These are phyloP conservation scores for Ptyas mucosa DNA, from an alignment of 2,113 vertebrate genomes.

Conservation along the genomic window DNA sequence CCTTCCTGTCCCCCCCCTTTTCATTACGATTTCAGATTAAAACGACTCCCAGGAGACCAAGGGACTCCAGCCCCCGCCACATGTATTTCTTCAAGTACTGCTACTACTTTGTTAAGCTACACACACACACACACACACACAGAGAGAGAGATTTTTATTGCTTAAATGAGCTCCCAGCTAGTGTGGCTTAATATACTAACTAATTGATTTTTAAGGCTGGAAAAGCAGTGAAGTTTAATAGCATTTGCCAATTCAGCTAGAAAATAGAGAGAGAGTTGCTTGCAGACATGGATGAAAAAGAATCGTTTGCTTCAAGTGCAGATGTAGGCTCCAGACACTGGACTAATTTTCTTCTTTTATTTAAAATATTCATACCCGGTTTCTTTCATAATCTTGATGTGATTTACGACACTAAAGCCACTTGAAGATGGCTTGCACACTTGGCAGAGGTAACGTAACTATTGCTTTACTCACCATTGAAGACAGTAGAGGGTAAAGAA, in stretches of 20 bases:
- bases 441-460: not conserved
- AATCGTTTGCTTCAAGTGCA: not conserved
- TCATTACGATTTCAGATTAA: slow-evolving; percentile 1
- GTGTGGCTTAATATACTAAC: slow-evolving; percentile 70
- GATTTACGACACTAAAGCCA: not conserved
- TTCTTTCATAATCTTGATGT: not conserved
- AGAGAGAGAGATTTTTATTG: slow-evolving; percentile 71
- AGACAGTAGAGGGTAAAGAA: not conserved
- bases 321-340: not conserved
- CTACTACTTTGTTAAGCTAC: slow-evolving; percentile 55
- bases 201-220: slow-evolving; percentile 78
- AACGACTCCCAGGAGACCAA: slow-evolving; percentile 1
- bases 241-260: slow-evolving; percentile 73
- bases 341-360: not conserved
- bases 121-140: slow-evolving; percentile 31
- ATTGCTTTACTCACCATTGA: not conserved
- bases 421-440: not conserved
- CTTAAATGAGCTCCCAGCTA: slow-evolving; percentile 72
- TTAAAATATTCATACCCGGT: not conserved
- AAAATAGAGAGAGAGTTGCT: slow-evolving; percentile 25
- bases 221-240: slow-evolving; percentile 70
- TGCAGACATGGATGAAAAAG: slow-evolving; percentile 1
- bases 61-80: slow-evolving; percentile 14
- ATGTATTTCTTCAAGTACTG: slow-evolving; percentile 3
- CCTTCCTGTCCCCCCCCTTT: not conserved